phyloP scores from a whole-genome alignment of 2,888 invertebrate species.

The Sphinx pinastri region DNA sequence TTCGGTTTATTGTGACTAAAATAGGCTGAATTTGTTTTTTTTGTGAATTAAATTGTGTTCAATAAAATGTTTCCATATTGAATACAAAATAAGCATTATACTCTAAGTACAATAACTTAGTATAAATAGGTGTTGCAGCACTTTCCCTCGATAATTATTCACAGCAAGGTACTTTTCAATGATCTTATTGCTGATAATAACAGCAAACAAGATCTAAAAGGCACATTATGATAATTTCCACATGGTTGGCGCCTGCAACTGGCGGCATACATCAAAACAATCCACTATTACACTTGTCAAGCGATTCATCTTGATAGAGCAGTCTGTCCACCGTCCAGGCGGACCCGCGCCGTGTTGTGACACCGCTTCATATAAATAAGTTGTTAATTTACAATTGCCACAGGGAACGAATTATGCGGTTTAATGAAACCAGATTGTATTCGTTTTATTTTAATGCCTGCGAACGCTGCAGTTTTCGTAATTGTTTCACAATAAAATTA shows the following conservation, averaged over 20 bases:
- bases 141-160: not conserved
- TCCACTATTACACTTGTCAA: conserved; percentile 56
- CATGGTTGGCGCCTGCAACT: conserved; percentile 38
- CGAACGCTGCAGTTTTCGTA: not conserved
- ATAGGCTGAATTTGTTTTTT: no score
- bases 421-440: conserved; percentile 44
- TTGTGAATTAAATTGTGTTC: no score
- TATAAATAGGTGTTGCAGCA: no score
- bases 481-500: not conserved
- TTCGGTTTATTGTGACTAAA: no score
- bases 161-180: not conserved
- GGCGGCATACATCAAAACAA: conserved; percentile 42
- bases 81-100: no score
- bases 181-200: not conserved
- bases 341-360: conserved; percentile 47
- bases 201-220: not conserved
- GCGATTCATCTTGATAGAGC: conserved; percentile 61
- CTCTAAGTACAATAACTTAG: no score
- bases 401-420: conserved; percentile 55
- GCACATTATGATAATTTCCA: conserved; percentile 23
- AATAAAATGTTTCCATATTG: no score
- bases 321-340: conserved; percentile 43
- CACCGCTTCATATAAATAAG: conserved; percentile 52
- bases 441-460: conserved; percentile 19
- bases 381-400: conserved; percentile 57